Conservation (phyloP, 2,113 vertebrate genomes). For the Neotoma lepida region DNA sequence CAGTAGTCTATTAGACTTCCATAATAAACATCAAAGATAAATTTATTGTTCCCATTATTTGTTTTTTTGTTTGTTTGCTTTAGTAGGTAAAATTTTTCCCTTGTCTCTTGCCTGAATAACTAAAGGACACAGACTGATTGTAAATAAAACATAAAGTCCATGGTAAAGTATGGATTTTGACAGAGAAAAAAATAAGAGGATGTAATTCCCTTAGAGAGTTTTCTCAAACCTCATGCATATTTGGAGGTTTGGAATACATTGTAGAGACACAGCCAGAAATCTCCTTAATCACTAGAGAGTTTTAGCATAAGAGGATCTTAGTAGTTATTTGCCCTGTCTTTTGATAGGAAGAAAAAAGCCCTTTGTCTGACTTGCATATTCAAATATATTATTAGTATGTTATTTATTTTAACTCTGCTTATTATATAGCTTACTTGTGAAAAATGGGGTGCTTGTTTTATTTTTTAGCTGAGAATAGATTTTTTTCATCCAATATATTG, state of each 20-base stretch:
- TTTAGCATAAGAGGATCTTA: not conserved
- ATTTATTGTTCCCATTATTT: not conserved
- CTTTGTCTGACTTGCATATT: not conserved
- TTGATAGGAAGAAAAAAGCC: not conserved
- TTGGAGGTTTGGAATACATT: not conserved
- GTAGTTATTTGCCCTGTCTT: not conserved
- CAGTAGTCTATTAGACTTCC: not conserved
- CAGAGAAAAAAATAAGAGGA: not conserved
- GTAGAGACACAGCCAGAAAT: not conserved
- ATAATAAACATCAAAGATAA: not conserved
- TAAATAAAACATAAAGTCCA: not conserved
- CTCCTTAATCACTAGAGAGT: not conserved
- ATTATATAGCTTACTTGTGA: not conserved
- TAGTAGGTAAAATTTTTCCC: not conserved
- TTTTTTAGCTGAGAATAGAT: not conserved
- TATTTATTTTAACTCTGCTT: not conserved
- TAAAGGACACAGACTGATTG: not conserved
- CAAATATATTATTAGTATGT: not conserved
- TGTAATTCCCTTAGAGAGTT: not conserved
- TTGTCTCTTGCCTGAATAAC: not conserved
- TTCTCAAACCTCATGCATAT: not conserved
- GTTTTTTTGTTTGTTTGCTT: not conserved
- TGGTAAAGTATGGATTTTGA: not conserved
- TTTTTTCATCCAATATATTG: not conserved
- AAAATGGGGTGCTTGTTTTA: not conserved